Evolutionary conservation across 2,797 vertebrate species (phyloP), one percentile per base, ranked within the genome.

Genomic region (Paratrypauchen microcephalus): DNA sequence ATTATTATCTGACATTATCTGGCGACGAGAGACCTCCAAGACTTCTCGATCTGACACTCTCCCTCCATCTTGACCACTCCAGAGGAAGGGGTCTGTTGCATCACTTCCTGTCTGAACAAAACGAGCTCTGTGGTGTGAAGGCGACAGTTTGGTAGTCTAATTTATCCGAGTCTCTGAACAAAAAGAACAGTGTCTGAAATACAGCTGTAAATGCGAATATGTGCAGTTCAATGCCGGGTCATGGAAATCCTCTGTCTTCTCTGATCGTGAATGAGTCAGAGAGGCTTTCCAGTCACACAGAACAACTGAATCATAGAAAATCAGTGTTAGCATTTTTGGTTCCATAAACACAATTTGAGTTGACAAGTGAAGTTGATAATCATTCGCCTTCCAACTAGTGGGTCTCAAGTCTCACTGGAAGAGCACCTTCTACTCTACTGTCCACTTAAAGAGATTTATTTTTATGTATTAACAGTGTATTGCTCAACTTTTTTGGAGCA

Each of bases 31-130:
- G 70, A 78, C 79, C 83, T 39, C 36, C 41, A 30, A 79, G 72
- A 83, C 77, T 57, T 36, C 57, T 72, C 19, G 19, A 74, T 57
- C 60, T 74, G 64, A 65, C 82, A 84, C 65, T 75, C 75, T 56
- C 12, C 41, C 71, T 48, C 57, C 56, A 68, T 59, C 74, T 81
- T 82, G 60, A 75, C 75, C 80, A 71, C 73, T 74, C 71, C 16
- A 69, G 60, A 75, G 66, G 74, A 81, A 83, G 60, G 62, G 59
- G 61, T 72, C 72, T 66, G 2, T 88, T 84, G 72, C 87, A 77
- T 90, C 86, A 90, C 81, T 89, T 90, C 89, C 90, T 82, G 11
- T 62, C 15, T 39, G 76, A 81, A 91, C 87, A 92, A 86, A 85
- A 84, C 86, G 58, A 54, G 56, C 76, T 82, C 83, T 92, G 86